Base-by-base conservation (phyloP, 2,888 invertebrate species). In the Limenitis camilla region DNA sequence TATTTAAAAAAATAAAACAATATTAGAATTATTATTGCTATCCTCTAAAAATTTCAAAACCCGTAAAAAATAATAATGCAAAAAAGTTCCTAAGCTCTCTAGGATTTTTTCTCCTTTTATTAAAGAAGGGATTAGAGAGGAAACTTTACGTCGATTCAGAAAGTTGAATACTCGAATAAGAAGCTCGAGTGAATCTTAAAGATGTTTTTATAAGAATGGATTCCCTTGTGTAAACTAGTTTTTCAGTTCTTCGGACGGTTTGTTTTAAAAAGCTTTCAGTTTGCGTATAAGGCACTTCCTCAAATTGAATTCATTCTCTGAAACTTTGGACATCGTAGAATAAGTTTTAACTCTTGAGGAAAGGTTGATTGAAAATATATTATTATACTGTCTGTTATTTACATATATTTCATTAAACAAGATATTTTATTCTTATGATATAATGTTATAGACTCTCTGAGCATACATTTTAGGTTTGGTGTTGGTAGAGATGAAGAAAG, bases 261-360 rank as follows among this genome's bases (percentile, higher is more conserved):
- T 65, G 67, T 71, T 65, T 51, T 64, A 66, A 57, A 65, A 58
- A 60, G 62, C 58, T 63, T 31, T 60, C 41, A 54, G 60, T 44
- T 44, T 53, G 61, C 35, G 43, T 43, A 40, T 51, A 40, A 62
- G 61, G 63, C 62, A 67, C 66, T 72, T 66, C 65, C 67, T 66
- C 62, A 71, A 74, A 76, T 72, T 73, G 67, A 75, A 74, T 76
- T 78, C 71, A 52, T 67, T 61, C 59, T 59, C 52, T 42, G 50
- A 52, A 54, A 63, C 63, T 67, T 67, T 69, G 64, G 33, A 6
- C 40, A 38, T 35, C 51, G 33, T 11, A 31, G 43, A 30, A 33
- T 47, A 47, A 29, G 27, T 27, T 47, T n/a, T 32, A 30, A 43
- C 29, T 11, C 27, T 32, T 8, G 40, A 9, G 40, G 40, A 19